A percentile compares a stretch with the other conserved stretches of the same genome.
phyloP scores from a whole-genome alignment of 2,797 vertebrate species.

The Cuniculus paca region DNA sequence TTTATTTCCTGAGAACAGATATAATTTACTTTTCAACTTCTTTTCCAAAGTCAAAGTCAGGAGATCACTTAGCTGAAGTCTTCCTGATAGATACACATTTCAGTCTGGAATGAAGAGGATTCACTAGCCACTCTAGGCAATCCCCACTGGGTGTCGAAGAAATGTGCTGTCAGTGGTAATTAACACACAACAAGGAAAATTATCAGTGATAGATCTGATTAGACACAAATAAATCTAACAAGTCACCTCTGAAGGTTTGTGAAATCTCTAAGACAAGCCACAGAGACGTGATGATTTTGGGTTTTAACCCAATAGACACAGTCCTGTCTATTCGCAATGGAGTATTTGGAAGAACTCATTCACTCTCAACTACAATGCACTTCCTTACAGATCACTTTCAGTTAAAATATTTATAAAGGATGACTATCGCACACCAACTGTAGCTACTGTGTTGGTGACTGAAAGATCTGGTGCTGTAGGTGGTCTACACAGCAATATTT shows the following conservation, averaged over 20 bases:
- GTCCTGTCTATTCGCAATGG: neutral
- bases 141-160: neutral
- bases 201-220: slow-evolving; percentile 34
- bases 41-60: slow-evolving; percentile 33
- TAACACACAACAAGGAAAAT: slow-evolving; percentile 48
- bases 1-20: neutral
- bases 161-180: slow-evolving; percentile 55
- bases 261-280: slow-evolving; percentile 20
- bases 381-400: neutral
- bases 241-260: slow-evolving; percentile 58
- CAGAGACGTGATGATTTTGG: neutral
- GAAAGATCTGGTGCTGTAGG: neutral
- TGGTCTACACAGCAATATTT: too few species aligned
- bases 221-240: slow-evolving; percentile 57
- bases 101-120: neutral
- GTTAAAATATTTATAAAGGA: neutral
- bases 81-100: neutral
- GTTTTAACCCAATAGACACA: neutral
- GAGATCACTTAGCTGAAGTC: neutral
- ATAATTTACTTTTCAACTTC: neutral
- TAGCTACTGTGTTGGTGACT: too few species aligned
- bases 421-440: neutral
- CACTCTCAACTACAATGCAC: neutral
- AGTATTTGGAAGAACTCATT: neutral
- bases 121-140: neutral